Evolutionary conservation across 2,797 vertebrate species (phyloP), one percentile per base, ranked within the genome.

Genomic region (Synaphobranchus kaupii): DNA sequence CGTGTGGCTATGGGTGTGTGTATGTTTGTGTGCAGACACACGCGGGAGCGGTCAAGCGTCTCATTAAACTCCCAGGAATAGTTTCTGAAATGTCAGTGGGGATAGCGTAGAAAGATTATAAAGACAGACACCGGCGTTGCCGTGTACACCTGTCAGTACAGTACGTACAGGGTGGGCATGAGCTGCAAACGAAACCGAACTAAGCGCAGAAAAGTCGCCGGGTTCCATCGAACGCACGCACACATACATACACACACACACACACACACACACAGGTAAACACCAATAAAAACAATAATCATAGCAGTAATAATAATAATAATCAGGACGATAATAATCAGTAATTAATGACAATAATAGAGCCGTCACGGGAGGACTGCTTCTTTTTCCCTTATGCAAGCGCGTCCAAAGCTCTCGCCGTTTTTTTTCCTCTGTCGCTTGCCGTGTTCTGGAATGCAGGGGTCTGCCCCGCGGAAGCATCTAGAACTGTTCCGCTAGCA

Each of bases 401-500:
- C 91, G 88, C 88, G 86, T 89, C 86, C 84, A 85, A 85, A 86
- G 88, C 90, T 85, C 84, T 93, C 93, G 91, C 50, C 90, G 88
- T 90, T 89, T 86, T 22, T 63, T 56, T 39, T 50, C 3, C 90
- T 92, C 88, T 90, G 91, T 90, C 90, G 91, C 91, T 94, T 80
- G 91, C 88, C 92, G 87, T 90, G 88, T 89, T 91, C 88, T 87
- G 76, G 92, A 89, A 56, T 84, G 84, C 81, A 71, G 85, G 89
- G 89, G 87, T 28, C 71, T 52, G 31, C 48, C 15, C 34, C 28
- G 20, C 1, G 84, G 58, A 39, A 88, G 47, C 88, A 88, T 96
- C 95, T 95, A 98, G 95, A 98, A 98, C 96, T 98, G 98, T 91
- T 97, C 93, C 3, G 97, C 96, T 92, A 98, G 93, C 91, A 98